Evolutionary conservation across 2,797 vertebrate genomes (phyloP).

Genomic region (Tragopan temminckii): DNA sequence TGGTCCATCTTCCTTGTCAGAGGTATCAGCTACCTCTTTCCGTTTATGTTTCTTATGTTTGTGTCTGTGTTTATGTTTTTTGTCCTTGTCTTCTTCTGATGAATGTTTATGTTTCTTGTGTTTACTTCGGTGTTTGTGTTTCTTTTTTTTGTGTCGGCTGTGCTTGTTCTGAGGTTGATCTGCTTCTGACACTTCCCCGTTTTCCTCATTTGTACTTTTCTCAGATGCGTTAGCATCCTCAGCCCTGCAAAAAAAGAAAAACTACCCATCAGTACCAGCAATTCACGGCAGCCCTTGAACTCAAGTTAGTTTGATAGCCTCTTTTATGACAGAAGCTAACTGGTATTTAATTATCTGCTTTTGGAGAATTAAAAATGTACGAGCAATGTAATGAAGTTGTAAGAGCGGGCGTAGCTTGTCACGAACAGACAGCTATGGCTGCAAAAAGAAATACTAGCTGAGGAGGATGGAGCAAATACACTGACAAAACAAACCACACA

Average conservation of each 20-base stretch:
- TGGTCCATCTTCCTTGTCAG: constrained; percentile 83
- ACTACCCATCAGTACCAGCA: constrained; percentile 11
- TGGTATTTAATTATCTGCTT: not conserved
- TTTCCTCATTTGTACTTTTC: constrained; percentile 94
- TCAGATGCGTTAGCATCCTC: constrained; percentile 91
- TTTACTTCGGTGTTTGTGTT: constrained; percentile 98
- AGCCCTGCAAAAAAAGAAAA: constrained; percentile 82
- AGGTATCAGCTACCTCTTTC: constrained; percentile 85
- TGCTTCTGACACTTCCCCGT: constrained; percentile 93
- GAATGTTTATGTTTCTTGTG: constrained; percentile 99
- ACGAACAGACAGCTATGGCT: not conserved
- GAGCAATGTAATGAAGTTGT: not conserved
- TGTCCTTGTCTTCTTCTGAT: constrained; percentile 94
- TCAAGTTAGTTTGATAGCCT: not conserved
- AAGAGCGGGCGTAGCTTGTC: not conserved
- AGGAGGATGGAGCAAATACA: not conserved
- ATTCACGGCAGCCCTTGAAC: not conserved
- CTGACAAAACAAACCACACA: not conserved
- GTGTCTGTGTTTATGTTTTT: constrained; percentile 96
- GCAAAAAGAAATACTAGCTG: fast-evolving
- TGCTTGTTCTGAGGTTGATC: constrained; percentile 86
- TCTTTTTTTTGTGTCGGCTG: constrained; percentile 98
- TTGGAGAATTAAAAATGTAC: not conserved
- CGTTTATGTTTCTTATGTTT: constrained; percentile 98
- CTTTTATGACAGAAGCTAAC: not conserved